Percentiles rank a stretch among this genome's conserved stretches.
Conservation (phyloP, 2,113 vertebrate species). For the Chaetops frenatus region DNA sequence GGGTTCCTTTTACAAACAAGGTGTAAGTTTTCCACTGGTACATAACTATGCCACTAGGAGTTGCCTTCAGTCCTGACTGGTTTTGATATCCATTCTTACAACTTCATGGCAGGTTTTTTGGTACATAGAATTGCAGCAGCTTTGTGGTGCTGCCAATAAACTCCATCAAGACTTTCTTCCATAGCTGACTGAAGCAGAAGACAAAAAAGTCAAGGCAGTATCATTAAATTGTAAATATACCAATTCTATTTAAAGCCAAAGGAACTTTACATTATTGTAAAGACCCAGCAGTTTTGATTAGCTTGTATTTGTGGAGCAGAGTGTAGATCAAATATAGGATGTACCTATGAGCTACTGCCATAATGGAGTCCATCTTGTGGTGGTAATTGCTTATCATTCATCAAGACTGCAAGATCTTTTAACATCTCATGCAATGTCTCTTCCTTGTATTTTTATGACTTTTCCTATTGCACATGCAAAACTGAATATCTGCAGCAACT, state of each 20-base stretch:
- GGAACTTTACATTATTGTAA: background rate
- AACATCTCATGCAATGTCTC: background rate
- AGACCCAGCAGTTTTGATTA: background rate
- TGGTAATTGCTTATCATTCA: background rate
- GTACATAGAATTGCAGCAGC: background rate
- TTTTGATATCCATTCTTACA: background rate
- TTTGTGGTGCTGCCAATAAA: background rate
- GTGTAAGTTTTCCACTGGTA: background rate
- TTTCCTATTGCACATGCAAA: background rate
- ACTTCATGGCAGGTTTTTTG: background rate
- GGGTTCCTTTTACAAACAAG: background rate
- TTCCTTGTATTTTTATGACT: background rate
- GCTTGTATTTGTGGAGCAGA: background rate
- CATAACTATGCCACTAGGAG: background rate
- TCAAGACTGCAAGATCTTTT: background rate
- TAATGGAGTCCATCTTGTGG: background rate
- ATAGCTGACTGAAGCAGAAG: background rate
- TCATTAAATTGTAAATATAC: background rate
- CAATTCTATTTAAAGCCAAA: background rate
- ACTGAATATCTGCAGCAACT: background rate
- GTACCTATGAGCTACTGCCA: background rate
- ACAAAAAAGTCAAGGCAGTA: background rate
- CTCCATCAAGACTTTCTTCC: background rate
- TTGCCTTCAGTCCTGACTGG: background rate
- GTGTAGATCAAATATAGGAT: background rate